Percentiles rank a stretch among this genome's conserved stretches.
Evolutionary conservation across 2,797 vertebrate genomes (phyloP).

Genomic region (Scyliorhinus canicula): DNA sequence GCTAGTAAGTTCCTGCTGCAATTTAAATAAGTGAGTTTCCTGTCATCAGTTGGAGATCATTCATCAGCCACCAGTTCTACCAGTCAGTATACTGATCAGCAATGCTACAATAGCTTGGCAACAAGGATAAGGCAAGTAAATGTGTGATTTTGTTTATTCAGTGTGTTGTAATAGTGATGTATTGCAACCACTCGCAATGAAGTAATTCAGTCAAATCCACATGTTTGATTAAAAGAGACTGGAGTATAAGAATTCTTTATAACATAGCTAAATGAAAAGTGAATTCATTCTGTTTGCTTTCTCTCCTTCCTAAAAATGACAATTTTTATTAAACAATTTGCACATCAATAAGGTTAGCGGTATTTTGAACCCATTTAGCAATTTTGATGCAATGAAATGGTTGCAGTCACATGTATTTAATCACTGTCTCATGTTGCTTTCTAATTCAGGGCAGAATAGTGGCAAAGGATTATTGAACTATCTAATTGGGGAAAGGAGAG

Average conservation of each 20-base stretch:
- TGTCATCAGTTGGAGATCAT: background rate
- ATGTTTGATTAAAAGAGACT: conserved; percentile 6
- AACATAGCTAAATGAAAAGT: background rate
- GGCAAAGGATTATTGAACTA: background rate
- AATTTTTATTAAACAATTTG: background rate
- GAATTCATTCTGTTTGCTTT: background rate
- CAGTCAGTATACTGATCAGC: background rate
- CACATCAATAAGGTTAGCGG: background rate
- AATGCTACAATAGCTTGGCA: background rate
- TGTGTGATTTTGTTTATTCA: background rate
- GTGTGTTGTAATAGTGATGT: background rate
- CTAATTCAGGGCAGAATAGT: background rate
- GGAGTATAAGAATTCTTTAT: background rate
- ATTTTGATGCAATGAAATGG: background rate
- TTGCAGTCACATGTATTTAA: background rate
- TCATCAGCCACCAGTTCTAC: background rate
- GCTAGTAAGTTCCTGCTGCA: background rate
- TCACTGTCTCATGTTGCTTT: background rate
- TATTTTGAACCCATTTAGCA: background rate
- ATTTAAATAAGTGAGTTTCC: background rate
- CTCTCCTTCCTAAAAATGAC: background rate
- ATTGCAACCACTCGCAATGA: background rate
- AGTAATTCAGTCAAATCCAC: background rate
- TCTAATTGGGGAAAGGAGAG: background rate
- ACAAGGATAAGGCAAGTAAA: background rate